A percentile compares a stretch with the other conserved stretches of the same genome.
Evolutionary conservation across 2,888 invertebrate genomes (phyloP).

Genomic region (Thymelicus lineola): DNA sequence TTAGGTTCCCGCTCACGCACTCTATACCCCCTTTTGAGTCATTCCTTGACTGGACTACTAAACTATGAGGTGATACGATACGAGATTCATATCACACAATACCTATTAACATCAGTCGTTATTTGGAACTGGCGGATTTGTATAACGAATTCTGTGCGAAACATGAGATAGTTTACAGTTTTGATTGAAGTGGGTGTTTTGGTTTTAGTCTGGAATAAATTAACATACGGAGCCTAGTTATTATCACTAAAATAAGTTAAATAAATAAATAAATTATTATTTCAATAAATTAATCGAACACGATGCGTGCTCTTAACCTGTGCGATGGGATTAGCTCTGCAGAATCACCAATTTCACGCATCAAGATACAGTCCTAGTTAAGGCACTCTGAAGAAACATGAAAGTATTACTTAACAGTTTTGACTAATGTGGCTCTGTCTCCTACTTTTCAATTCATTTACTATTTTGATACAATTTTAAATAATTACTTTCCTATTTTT

Average conservation of each 20-base stretch:
- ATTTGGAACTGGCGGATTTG: constrained; percentile 64
- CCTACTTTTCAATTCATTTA: constrained; percentile 5
- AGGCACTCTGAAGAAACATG: constrained; percentile 14
- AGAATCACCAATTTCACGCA: constrained; percentile 29
- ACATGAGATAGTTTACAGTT: constrained; percentile 21
- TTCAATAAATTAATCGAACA: constrained; percentile 78
- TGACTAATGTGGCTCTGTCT: constrained; percentile 14
- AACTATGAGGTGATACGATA: constrained; percentile 77
- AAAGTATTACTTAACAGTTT: background rate
- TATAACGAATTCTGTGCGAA: constrained; percentile 63
- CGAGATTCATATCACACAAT: constrained; percentile 77
- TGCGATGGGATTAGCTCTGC: constrained; percentile 58
- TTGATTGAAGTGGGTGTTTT: background rate
- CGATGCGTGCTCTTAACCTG: constrained; percentile 60
- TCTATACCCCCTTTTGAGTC: no score
- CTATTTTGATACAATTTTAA: constrained; percentile 7
- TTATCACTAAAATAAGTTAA: constrained; percentile 80
- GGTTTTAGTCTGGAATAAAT: constrained; percentile 6
- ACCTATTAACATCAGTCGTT: constrained; percentile 81
- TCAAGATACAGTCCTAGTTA: constrained; percentile 12
- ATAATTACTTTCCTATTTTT: constrained; percentile 6
- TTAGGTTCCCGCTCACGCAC: no score
- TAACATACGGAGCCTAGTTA: constrained; percentile 25
- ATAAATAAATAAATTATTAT: constrained; percentile 76
- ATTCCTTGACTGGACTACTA: no score